Percentiles rank a stretch among this genome's conserved stretches.
phyloP scores from a whole-genome alignment of 1,140 invertebrate species.

The Carcinoscorpius rotundicauda region DNA sequence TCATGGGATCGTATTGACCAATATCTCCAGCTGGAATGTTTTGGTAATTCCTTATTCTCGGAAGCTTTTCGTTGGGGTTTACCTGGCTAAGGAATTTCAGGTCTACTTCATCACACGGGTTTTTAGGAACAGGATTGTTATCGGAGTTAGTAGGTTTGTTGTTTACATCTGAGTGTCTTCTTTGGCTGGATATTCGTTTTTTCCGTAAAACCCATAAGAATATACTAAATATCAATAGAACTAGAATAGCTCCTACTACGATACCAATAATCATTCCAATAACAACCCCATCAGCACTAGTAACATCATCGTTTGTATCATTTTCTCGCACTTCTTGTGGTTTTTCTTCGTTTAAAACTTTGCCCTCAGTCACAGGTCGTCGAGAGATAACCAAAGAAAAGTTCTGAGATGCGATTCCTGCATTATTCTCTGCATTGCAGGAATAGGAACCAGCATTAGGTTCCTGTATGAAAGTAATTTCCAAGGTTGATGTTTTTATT shows the following conservation, averaged over 20 bases:
- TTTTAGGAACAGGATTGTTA: slow-evolving; percentile 14
- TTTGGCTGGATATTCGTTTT: slow-evolving; percentile 7
- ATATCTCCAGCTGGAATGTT: slow-evolving; percentile 29
- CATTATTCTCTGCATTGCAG: slow-evolving; percentile 61
- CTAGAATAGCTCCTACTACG: slow-evolving; percentile 44
- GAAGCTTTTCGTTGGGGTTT: slow-evolving; percentile 45
- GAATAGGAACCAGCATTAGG: slow-evolving; percentile 78
- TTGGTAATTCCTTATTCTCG: slow-evolving; percentile 27
- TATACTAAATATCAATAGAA: slow-evolving; percentile 57
- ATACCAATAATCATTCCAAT: slow-evolving; percentile 64
- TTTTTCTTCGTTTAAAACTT: slow-evolving; percentile 20
- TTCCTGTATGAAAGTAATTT: slow-evolving; percentile 72
- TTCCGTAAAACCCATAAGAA: slow-evolving; percentile 36
- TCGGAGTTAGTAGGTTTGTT: slow-evolving; percentile 18
- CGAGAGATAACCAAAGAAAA: slow-evolving; percentile 57
- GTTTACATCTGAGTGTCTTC: slow-evolving; percentile 15
- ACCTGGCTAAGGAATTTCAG: slow-evolving; percentile 12
- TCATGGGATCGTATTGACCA: slow-evolving; percentile 19
- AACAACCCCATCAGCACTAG: slow-evolving; percentile 57
- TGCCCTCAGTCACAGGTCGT: slow-evolving; percentile 59
- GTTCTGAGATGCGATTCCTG: slow-evolving; percentile 54
- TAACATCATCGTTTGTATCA: slow-evolving; percentile 34
- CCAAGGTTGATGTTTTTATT: slow-evolving; percentile 59
- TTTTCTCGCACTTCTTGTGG: slow-evolving; percentile 20
- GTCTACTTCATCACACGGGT: slow-evolving; percentile 14